Percentiles rank a stretch among this genome's conserved stretches.
phyloP scores from a whole-genome alignment of 2,888 invertebrate genomes.

The Sceliomorpha sp. region DNA sequence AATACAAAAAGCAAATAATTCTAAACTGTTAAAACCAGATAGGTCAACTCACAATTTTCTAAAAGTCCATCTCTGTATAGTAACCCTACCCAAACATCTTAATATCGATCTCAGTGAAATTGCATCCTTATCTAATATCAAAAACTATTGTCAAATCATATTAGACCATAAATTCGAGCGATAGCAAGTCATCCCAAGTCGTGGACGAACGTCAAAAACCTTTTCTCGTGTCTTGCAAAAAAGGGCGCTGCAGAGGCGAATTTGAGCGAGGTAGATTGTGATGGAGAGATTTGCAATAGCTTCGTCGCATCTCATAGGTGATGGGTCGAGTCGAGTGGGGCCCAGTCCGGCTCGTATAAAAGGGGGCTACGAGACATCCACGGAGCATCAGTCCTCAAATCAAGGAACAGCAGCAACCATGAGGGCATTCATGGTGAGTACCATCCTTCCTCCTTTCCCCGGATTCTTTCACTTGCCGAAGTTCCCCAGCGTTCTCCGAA shows the following conservation, averaged over 20 bases:
- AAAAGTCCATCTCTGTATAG: no score
- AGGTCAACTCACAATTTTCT: no score
- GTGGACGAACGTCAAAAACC: background rate
- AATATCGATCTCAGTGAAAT: no score
- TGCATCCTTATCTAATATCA: no score
- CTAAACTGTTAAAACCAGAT: no score
- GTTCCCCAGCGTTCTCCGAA: slow-evolving; percentile 7
- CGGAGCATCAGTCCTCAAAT: slow-evolving; percentile 80
- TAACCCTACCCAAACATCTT: no score
- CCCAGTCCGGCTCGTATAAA: slow-evolving; percentile 73
- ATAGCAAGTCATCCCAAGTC: background rate
- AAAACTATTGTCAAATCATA: no score
- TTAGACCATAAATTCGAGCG: no score
- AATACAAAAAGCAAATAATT: no score
- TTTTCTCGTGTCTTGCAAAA: slow-evolving; percentile 1
- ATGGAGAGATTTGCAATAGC: slow-evolving; percentile 71
- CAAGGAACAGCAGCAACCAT: slow-evolving; percentile 78
- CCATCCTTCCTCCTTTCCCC: slow-evolving; percentile 59
- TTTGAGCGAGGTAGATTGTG: slow-evolving; percentile 54
- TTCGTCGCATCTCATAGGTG: slow-evolving; percentile 77
- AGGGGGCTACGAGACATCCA: slow-evolving; percentile 75
- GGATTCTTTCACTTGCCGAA: slow-evolving; percentile 32
- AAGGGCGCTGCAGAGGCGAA: slow-evolving; percentile 45
- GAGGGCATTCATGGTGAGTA: slow-evolving; percentile 80
- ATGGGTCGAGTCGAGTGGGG: slow-evolving; percentile 76